Evolutionary conservation across 1,140 invertebrate genomes (phyloP).

Genomic region (Hylyphantes graminicola): DNA sequence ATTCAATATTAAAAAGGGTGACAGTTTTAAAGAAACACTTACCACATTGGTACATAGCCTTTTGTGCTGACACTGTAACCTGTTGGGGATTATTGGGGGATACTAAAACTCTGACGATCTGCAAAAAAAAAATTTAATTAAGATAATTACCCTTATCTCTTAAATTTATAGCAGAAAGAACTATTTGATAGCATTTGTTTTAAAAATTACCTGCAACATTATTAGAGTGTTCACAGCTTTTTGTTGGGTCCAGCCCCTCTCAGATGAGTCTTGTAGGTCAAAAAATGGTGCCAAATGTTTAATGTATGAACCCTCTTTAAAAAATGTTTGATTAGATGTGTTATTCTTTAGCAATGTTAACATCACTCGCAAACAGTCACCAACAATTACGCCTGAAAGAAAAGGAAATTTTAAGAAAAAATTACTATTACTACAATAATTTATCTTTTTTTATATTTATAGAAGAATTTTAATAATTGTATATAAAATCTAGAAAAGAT

Average conservation of each 20-base stretch:
- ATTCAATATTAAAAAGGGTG: too few relatives aligned
- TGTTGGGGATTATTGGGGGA: constrained; percentile 87
- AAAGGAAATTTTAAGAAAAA: constrained; percentile 5
- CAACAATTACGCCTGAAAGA: constrained; percentile 86
- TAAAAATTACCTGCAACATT: constrained; percentile 78
- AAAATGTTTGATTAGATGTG: constrained; percentile 97
- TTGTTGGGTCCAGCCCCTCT: constrained; percentile 88
- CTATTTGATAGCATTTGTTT: background rate
- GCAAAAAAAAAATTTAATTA: constrained; percentile 58
- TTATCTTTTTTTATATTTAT: too few relatives aligned
- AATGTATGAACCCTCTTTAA: constrained; percentile 96
- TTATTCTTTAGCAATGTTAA: constrained; percentile 95
- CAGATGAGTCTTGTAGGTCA: constrained; percentile 75
- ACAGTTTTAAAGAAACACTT: too few relatives aligned
- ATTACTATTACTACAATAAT: background rate
- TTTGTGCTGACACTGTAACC: constrained; percentile 85
- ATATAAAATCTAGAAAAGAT: too few relatives aligned
- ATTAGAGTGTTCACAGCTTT: constrained; percentile 95
- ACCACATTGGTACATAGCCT: constrained; percentile 86
- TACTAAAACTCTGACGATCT: constrained; percentile 86
- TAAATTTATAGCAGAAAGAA: background rate
- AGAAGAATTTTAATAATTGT: too few relatives aligned
- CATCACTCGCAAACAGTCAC: constrained; percentile 96
- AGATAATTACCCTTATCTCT: background rate
- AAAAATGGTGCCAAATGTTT: constrained; percentile 88